Evolutionary conservation across 1,140 invertebrate species (phyloP).

Genomic region (Zaprionus davidi): DNA sequence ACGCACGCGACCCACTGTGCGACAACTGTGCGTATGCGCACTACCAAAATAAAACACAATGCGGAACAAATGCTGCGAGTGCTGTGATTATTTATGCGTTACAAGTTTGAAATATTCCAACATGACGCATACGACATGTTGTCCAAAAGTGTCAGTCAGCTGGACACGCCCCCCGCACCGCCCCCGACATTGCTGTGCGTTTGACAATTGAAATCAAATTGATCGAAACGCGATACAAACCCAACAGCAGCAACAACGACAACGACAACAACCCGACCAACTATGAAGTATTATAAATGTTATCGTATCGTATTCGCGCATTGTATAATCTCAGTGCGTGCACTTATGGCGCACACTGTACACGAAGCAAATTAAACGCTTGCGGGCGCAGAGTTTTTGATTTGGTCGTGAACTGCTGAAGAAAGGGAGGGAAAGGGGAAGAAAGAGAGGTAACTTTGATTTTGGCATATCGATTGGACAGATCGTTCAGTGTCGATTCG

Average conservation of each 20-base stretch:
- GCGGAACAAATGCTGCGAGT: constrained; percentile 64
- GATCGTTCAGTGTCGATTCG: constrained; percentile 42
- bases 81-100: constrained; percentile 75
- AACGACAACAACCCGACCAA: constrained; percentile 30
- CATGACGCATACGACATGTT: constrained; percentile 75
- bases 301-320: constrained; percentile 41
- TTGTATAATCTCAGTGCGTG: constrained; percentile 66
- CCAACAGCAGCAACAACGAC: constrained; percentile 32
- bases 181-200: constrained; percentile 45
- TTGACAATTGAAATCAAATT: constrained; percentile 77
- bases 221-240: constrained; percentile 73
- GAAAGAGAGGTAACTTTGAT: constrained; percentile 37
- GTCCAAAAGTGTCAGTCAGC: constrained; percentile 61
- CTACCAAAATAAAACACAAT: constrained; percentile 45
- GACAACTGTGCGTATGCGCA: constrained; percentile 76
- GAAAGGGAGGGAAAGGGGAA: background rate
- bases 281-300: constrained; percentile 54
- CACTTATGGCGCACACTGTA: constrained; percentile 54
- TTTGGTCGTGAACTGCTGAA: constrained; percentile 4
- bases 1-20: constrained; percentile 65
- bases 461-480: constrained; percentile 63
- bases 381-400: constrained; percentile 23
- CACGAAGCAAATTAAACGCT: constrained; percentile 11
- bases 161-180: constrained; percentile 30
- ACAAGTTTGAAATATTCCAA: constrained; percentile 64